Conservation (phyloP, 2,113 vertebrate species). For the Patagioenas fasciata region DNA sequence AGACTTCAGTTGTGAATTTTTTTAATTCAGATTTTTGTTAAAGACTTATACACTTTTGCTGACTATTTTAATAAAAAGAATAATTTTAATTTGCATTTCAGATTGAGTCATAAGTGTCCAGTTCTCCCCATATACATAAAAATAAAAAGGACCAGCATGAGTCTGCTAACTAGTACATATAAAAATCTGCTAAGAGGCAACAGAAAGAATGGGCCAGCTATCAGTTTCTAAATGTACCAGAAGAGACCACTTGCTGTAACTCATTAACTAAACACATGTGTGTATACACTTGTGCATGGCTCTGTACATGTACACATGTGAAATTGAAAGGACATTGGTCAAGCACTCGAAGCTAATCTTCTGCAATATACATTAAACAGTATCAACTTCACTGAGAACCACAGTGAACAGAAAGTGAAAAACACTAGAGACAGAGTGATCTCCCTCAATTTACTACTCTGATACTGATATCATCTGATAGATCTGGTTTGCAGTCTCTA, state of each 20-base stretch:
- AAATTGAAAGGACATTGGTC: background rate
- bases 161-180: background rate
- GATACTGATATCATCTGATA: background rate
- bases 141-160: background rate
- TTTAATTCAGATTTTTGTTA: background rate
- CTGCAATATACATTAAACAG: background rate
- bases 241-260: background rate
- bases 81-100: background rate
- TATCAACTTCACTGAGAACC: background rate
- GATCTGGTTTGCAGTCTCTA: background rate
- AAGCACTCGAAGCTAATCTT: background rate
- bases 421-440: background rate
- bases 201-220: background rate
- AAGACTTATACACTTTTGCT: background rate
- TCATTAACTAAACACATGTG: background rate
- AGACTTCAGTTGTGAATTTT: background rate
- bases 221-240: background rate
- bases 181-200: background rate
- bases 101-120: background rate
- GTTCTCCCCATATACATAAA: background rate
- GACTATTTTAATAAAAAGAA: background rate
- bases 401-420: background rate
- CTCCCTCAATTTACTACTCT: background rate
- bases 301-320: accelerated
- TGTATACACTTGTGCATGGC: background rate